Percentiles rank a stretch among this genome's conserved stretches.
Evolutionary conservation across 2,113 vertebrate species (phyloP).

Genomic region (Holacanthus passer): DNA sequence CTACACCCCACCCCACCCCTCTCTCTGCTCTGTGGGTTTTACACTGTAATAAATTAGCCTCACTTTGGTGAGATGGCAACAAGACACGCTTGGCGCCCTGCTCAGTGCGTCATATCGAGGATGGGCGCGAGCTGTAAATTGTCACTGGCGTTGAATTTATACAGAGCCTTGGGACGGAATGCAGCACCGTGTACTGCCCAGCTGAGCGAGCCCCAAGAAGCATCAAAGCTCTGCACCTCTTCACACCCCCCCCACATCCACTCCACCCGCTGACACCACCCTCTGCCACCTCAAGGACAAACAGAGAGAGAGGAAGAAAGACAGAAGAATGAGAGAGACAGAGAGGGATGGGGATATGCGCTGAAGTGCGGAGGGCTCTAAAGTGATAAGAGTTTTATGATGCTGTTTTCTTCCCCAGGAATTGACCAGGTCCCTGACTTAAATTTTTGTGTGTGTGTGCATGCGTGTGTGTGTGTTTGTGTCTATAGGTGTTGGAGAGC

Average conservation of each 20-base stretch:
- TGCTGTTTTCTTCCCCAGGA: constrained; percentile 72
- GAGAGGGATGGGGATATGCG: constrained; percentile 41
- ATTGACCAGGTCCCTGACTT: constrained; percentile 66
- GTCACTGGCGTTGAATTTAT: constrained; percentile 80
- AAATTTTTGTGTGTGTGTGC: constrained; percentile 9
- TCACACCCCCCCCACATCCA: constrained; percentile 16
- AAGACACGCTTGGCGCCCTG: constrained; percentile 71
- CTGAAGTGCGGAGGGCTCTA: constrained; percentile 59
- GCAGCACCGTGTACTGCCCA: constrained; percentile 67
- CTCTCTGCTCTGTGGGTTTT: constrained; percentile 71
- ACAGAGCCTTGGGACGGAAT: constrained; percentile 77
- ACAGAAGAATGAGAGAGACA: constrained; percentile 13
- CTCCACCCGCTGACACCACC: constrained; percentile 61
- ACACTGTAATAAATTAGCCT: constrained; percentile 81
- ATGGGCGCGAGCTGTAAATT: constrained; percentile 81
- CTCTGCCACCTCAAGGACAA: constrained; percentile 81
- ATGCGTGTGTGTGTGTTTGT: constrained; percentile 36
- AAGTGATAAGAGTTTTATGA: constrained; percentile 80
- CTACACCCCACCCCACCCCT: neutral
- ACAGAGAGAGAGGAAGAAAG: constrained; percentile 41
- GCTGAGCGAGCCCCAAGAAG: constrained; percentile 77
- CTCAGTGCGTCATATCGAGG: constrained; percentile 72
- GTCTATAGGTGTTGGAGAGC: constrained; percentile 45
- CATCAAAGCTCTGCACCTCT: constrained; percentile 62
- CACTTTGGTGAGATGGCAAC: constrained; percentile 75